Base-by-base conservation (phyloP, 2,888 invertebrate genomes). In the Melanostoma mellinum region DNA sequence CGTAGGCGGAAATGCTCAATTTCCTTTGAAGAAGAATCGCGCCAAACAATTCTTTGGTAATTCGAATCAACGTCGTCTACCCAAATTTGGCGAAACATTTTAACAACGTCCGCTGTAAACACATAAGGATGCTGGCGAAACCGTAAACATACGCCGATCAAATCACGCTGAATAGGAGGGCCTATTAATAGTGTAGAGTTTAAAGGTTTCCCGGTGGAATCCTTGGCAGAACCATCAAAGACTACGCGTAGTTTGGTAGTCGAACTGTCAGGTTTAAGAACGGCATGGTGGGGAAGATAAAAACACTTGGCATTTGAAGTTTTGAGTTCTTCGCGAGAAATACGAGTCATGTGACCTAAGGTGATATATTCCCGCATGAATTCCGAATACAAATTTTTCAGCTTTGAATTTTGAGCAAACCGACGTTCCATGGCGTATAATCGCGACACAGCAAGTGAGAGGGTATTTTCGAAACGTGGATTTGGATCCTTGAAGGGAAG, bases 201-300 rank as follows among this genome's bases (percentile, higher is more conserved):
- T 30, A 85, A 38, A 1, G 79, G 68, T 6, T 55, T 10, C 6
- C 72, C 85, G 20, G 48, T 68, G 1, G 48, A n/a, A 32, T 79
- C 78, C 6, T 76, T 69, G n/a, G 72, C 74, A 3, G 76, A 79
- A 6, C 71, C 82, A 44, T 79, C 73, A 52, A 84, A 77, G 5
- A 79, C 77, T 0, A 80, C 46, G 20, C 20, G 20, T 20, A 20
- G 1, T 20, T 20, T 20, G 20, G 20, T 20, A 20, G 20, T 20
- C 20, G 74, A 68, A 60, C 84, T 85, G 6, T 74, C 77, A 2
- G 84, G 58, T 52, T 82, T 85, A 0, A 85, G 52, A 2, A 86
- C 84, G 2, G 85, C 79, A 60, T 87, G 86, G 40, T 87, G 82
- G 8, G 86, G 65, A n/a, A 85, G 53, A 35, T 86, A 87, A 56